Evolutionary conservation across 2,113 vertebrate species (phyloP).

Genomic region (Philantomba maxwellii): DNA sequence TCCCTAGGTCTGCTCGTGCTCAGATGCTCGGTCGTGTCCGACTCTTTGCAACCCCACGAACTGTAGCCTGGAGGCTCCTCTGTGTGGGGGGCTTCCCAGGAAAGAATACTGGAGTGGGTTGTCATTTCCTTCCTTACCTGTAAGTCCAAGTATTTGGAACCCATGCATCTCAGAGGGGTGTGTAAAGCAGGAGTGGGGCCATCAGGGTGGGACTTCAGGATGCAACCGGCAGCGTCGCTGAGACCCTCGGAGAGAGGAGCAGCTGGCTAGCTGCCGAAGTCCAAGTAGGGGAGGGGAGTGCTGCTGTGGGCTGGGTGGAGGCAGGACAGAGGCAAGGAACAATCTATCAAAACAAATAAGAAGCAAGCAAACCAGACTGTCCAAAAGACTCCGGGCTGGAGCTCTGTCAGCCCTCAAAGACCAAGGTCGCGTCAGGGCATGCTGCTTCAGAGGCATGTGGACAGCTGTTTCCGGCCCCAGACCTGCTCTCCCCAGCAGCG

Average conservation of each 20-base stretch:
- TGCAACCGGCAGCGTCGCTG: rapidly evolving
- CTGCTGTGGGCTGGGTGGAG: rapidly evolving
- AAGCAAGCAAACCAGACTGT: background rate
- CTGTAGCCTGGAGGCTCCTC: background rate
- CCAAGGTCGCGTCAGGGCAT: background rate
- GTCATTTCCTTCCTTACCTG: background rate
- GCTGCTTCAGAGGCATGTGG: background rate
- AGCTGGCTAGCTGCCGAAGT: rapidly evolving
- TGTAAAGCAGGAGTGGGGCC: rapidly evolving
- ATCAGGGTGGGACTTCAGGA: background rate
- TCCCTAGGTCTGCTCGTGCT: background rate
- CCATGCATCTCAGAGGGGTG: rapidly evolving
- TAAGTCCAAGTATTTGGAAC: background rate
- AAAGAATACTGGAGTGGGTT: background rate
- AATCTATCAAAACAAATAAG: background rate
- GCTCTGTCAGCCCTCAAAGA: background rate
- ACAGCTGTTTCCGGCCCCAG: background rate
- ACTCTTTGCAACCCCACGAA: background rate
- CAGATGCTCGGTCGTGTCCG: background rate
- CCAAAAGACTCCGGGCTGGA: background rate
- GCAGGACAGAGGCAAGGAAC: rapidly evolving
- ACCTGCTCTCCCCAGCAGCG: background rate
- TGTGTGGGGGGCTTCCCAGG: background rate
- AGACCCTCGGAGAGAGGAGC: rapidly evolving
- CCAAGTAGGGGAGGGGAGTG: background rate